These are phyloP conservation scores for Cichladusa arquata DNA, from an alignment of 2,113 vertebrate genomes.

Conservation along the genomic window DNA sequence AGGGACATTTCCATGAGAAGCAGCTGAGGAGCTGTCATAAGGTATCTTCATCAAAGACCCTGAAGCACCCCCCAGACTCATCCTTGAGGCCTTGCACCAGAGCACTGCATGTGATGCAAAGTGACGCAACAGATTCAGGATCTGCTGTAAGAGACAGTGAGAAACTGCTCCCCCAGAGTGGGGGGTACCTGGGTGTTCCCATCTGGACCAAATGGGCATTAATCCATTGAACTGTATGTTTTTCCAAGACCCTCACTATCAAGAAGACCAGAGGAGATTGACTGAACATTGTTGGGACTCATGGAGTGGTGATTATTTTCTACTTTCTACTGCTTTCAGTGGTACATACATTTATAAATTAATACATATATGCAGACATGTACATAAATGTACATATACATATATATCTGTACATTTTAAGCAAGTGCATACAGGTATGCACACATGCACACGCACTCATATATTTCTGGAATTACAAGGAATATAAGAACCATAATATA, in stretches of 20 bases:
- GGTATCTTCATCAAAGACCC: background rate
- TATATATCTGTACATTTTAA: background rate
- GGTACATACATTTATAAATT: rapidly evolving
- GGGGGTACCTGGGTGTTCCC: background rate
- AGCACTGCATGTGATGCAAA: background rate
- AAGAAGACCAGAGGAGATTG: background rate
- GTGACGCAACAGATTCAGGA: background rate
- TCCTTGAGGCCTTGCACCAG: background rate
- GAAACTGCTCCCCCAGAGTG: background rate
- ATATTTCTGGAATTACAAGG: background rate
- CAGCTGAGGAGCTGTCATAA: background rate
- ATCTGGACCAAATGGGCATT: background rate
- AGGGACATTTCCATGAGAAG: background rate
- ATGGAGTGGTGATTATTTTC: background rate
- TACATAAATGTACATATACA: background rate
- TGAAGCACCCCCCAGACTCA: no score
- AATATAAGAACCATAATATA: background rate
- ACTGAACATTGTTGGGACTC: background rate
- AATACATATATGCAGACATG: background rate
- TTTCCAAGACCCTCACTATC: background rate
- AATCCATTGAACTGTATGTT: background rate
- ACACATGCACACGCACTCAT: rapidly evolving
- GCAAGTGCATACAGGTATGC: background rate
- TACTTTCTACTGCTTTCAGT: background rate
- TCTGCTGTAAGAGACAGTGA: background rate